Evolutionary conservation across 1,140 invertebrate genomes (phyloP), one percentile per base, ranked within the genome.

Genomic region (Calliopsis andreniformis): DNA sequence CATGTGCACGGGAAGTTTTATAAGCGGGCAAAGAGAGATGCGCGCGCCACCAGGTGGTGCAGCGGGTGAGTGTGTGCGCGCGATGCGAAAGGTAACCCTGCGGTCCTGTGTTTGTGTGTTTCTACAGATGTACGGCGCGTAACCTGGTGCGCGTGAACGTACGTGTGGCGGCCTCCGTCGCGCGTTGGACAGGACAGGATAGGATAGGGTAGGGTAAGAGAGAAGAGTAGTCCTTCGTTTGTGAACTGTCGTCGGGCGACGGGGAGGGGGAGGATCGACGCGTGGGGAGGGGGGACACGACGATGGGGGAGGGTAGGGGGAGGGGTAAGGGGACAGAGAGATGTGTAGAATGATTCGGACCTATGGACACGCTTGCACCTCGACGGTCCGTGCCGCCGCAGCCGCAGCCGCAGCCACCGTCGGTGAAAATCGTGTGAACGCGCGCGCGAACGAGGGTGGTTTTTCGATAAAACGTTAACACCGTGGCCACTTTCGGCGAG

Each of bases 401-500:
- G 71, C 76, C 82, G 79, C 79, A 79, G 66, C 70, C 78, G 68
- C 68, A 78, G 85, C 79, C 83, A 79, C 83, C 72, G 77, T 72
- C 77, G 80, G 86, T 83, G 86, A 87, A 87, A 90, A 88, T 90
- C 80, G 84, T 85, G 85, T 86, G 82, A 82, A 87, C 85, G 87
- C 83, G 76, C 78, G 78, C 79, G 79, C 80, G 63, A 59, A 83
- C 58, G 78, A 78, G 78, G 79, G 77, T 78, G 78, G 83, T 88
- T 89, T 88, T 87, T 79, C 76, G 81, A 78, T 64, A 73, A 83
- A 72, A 81, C 62, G 56, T 70, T 64, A 66, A 84, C 64, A 64
- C 61, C 35, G 59, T 49, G 51, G 45, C 69, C 45, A 75, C 49
- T 51, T 67, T 35, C n/a, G 18, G 58, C 16, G 25, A 39, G 18